Evolutionary conservation across 2,113 vertebrate genomes (phyloP), one percentile per base, ranked within the genome.

Genomic region (Mesocricetus auratus): DNA sequence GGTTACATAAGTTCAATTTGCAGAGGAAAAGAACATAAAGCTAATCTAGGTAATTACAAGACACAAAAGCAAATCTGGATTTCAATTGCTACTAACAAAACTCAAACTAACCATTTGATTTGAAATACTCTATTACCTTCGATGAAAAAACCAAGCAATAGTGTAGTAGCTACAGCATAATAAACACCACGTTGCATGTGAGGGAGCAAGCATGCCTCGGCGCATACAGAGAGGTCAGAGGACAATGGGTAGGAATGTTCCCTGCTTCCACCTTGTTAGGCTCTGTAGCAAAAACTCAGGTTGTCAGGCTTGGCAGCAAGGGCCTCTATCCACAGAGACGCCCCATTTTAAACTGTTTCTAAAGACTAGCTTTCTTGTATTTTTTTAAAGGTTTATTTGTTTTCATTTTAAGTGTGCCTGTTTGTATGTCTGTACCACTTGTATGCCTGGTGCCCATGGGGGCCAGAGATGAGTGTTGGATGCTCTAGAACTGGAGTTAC

Each of bases 21-120:
- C 69, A 58, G 8, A 85, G 10, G 7, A 58, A n/a, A 29, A 95
- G 39, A 31, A 10, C 42, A 94, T 12, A 91, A 91, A 91, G 62
- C 69, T 85, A 29, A 95, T 66, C 26, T 31, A 94, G 86, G 58
- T 86, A 92, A 88, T 74, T 94, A 96, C 1, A 93, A 96, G 26
- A 95, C 21, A 94, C 68, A 92, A 86, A 50, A 89, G 50, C 17
- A 91, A 95, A 94, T 68, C 1, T 89, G 7, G 71, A 95, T 60
- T 64, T 88, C 71, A 96, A 64, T 0, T 86, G 21, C 50, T 90
- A 85, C 15, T 87, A 94, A 90, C 3, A 90, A 90, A 94, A 93
- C 45, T 90, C 33, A 93, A 31, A 95, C 95, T 82, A 81, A 5
- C 15, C 39, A 94, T n/a, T 95, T 83, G 26, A 86, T 21, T 56